A percentile compares a stretch with the other conserved stretches of the same genome.
Conservation (phyloP, 2,888 invertebrate species). For the Sialis fuliginosa region DNA sequence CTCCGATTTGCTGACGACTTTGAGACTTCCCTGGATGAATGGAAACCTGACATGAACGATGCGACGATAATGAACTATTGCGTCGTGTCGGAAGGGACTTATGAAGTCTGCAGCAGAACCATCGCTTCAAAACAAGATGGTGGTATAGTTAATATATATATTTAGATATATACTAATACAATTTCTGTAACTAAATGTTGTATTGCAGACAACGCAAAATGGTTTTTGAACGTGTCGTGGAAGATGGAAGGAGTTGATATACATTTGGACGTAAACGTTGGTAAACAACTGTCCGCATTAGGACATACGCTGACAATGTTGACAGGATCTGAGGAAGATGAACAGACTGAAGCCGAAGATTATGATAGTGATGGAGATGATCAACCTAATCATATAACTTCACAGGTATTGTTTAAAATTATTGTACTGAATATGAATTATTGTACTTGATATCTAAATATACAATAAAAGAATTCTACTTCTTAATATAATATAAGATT, state of each 20-base stretch:
- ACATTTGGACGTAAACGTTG: conserved; percentile 88
- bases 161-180: background rate
- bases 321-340: conserved; percentile 79
- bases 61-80: conserved; percentile 74
- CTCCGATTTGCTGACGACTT: conserved; percentile 94
- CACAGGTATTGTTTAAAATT: conserved; percentile 19
- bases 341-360: conserved; percentile 43
- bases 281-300: conserved; percentile 84
- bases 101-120: conserved; percentile 90
- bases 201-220: conserved; percentile 76
- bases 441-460: background rate
- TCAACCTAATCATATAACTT: conserved; percentile 41
- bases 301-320: conserved; percentile 92
- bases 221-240: conserved; percentile 96
- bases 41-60: conserved; percentile 81
- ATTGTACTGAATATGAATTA: background rate
- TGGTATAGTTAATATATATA: conserved; percentile 27
- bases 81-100: conserved; percentile 97
- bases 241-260: conserved; percentile 99
- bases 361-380: conserved; percentile 68
- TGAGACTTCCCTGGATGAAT: conserved; percentile 89
- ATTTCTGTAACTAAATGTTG: conserved; percentile 5
- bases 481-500: background rate
- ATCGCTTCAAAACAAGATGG: conserved; percentile 65
- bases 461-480: background rate